Evolutionary conservation across 2,113 vertebrate species (phyloP).

Genomic region (Penelope pileata): DNA sequence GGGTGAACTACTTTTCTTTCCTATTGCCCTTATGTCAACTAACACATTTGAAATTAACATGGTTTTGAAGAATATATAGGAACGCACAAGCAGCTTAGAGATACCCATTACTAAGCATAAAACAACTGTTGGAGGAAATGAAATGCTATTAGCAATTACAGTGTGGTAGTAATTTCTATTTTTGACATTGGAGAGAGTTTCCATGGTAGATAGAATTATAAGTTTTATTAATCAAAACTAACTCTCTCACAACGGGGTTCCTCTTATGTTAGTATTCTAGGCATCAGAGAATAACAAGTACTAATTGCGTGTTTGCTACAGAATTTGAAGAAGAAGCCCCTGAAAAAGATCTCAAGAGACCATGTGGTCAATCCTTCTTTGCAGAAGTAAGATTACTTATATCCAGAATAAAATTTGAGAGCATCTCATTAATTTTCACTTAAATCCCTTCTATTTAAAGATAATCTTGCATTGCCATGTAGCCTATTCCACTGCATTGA

Average conservation of each 20-base stretch:
- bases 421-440: neutral
- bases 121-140: neutral
- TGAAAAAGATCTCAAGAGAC: neutral
- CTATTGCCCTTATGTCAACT: neutral
- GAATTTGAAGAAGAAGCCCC: neutral
- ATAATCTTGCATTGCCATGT: neutral
- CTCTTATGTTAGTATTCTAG: neutral
- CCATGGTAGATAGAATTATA: neutral
- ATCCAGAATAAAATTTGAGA: neutral
- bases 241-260: neutral
- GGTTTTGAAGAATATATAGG: neutral
- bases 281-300: neutral
- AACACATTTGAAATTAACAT: neutral
- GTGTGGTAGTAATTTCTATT: neutral
- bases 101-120: neutral
- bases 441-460: neutral
- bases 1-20: too few species aligned
- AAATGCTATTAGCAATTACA: neutral
- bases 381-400: neutral
- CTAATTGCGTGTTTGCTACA: neutral
- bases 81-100: neutral
- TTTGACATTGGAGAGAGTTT: neutral
- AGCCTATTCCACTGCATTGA: neutral
- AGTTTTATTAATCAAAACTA: neutral
- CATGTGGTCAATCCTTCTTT: neutral